These are phyloP conservation scores for Vireo altiloquus DNA, from an alignment of 2,113 vertebrate genomes.

Conservation along the genomic window DNA sequence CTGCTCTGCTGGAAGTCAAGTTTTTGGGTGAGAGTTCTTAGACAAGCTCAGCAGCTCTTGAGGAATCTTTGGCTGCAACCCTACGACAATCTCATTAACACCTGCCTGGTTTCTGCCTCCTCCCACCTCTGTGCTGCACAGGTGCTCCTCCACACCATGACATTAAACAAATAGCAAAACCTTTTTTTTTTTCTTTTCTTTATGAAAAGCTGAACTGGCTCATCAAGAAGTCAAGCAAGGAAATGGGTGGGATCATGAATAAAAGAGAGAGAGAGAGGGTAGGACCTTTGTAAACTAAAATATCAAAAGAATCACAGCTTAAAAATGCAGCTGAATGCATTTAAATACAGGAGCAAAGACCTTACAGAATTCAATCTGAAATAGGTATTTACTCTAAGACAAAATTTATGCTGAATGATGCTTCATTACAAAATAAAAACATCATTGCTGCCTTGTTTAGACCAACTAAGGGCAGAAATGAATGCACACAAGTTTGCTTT, in stretches of 20 bases:
- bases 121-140: neutral
- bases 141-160: neutral
- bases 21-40: neutral
- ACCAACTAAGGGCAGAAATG: neutral
- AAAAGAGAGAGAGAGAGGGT: neutral
- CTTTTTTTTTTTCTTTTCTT: neutral
- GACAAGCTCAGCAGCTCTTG: neutral
- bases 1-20: neutral
- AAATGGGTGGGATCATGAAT: neutral
- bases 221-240: constrained; percentile 1
- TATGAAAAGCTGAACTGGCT: neutral
- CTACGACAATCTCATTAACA: neutral
- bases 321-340: neutral
- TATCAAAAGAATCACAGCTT: neutral
- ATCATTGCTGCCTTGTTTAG: neutral
- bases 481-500: neutral
- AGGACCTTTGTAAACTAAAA: neutral
- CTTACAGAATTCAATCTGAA: neutral
- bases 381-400: neutral
- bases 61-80: neutral
- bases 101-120: neutral
- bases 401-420: neutral
- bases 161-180: neutral
- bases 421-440: neutral
- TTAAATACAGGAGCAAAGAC: neutral